Percentiles rank a stretch among this genome's conserved stretches.
phyloP scores from a whole-genome alignment of 2,797 vertebrate genomes.

The Danio kyathit region DNA sequence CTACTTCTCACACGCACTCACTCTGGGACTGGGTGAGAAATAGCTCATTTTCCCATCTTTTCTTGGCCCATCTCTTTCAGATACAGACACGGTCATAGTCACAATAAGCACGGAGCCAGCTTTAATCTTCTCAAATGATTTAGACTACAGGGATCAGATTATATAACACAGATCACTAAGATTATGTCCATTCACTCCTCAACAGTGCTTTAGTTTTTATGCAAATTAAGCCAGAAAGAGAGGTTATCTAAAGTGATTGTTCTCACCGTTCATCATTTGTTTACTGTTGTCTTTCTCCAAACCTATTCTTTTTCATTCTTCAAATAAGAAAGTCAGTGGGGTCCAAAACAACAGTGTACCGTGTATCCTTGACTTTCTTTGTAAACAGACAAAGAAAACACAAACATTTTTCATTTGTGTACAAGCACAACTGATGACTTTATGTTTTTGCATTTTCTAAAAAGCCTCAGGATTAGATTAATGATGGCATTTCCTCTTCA shows the following conservation, averaged over 20 bases:
- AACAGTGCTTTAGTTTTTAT: conserved; percentile 20
- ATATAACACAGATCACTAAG: conserved; percentile 47
- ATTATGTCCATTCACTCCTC: conserved; percentile 20
- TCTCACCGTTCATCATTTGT: not conserved
- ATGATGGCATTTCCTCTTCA: conserved; percentile 38
- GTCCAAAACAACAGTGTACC: not conserved
- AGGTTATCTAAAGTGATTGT: not conserved
- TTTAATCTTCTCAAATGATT: conserved; percentile 54
- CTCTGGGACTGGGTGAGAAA: conserved; percentile 4
- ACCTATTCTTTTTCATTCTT: not conserved
- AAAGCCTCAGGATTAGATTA: conserved; percentile 9
- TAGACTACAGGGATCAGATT: conserved; percentile 52
- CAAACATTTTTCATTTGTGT: not conserved
- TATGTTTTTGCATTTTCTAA: not conserved
- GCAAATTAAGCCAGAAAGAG: not conserved
- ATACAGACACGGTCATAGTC: conserved; percentile 27
- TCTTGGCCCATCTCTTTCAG: conserved; percentile 11
- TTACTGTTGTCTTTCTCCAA: not conserved
- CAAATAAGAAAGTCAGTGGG: not conserved
- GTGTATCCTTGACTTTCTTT: not conserved
- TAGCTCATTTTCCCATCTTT: not conserved
- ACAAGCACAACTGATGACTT: not conserved
- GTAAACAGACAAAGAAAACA: not conserved
- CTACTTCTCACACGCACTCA: not conserved
- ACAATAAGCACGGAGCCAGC: conserved; percentile 46